Evolutionary conservation across 2,888 invertebrate genomes (phyloP).

Genomic region (Drosophila kokeensis): DNA sequence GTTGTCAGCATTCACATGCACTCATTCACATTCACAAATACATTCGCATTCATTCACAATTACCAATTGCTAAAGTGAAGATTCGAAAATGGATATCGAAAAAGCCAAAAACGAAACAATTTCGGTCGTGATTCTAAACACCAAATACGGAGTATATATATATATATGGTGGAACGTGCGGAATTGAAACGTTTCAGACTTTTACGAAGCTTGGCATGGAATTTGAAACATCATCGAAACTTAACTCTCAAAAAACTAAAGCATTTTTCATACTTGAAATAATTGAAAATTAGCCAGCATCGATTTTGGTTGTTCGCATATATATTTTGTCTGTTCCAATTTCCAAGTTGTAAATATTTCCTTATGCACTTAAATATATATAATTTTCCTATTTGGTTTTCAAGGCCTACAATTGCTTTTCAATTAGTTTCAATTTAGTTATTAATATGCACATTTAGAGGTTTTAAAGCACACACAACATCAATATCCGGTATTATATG

Average conservation of each 20-base stretch:
- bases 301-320: constrained; percentile 1
- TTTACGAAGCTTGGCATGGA: neutral
- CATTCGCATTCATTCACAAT: neutral
- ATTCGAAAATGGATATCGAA: constrained; percentile 11
- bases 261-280: neutral
- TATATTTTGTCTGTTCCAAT: constrained; percentile 8
- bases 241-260: neutral
- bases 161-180: constrained; percentile 27
- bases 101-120: constrained; percentile 12
- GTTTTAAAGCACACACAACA: constrained; percentile 55
- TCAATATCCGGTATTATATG: constrained; percentile 46
- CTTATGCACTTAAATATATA: constrained; percentile 25
- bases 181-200: constrained; percentile 18
- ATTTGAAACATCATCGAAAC: constrained; percentile 1
- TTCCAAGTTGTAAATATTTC: constrained; percentile 7
- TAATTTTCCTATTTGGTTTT: constrained; percentile 1
- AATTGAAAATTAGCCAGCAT: constrained; percentile 7
- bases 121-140: constrained; percentile 36
- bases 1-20: constrained; percentile 6
- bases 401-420: constrained; percentile 75
- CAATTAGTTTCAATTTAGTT: constrained; percentile 24
- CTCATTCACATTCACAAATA: constrained; percentile 1
- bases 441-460: constrained; percentile 32
- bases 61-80: constrained; percentile 8
- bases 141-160: constrained; percentile 4